These are phyloP conservation scores for Anas flavirostris DNA, from an alignment of 2,797 vertebrate species.

Conservation along the genomic window DNA sequence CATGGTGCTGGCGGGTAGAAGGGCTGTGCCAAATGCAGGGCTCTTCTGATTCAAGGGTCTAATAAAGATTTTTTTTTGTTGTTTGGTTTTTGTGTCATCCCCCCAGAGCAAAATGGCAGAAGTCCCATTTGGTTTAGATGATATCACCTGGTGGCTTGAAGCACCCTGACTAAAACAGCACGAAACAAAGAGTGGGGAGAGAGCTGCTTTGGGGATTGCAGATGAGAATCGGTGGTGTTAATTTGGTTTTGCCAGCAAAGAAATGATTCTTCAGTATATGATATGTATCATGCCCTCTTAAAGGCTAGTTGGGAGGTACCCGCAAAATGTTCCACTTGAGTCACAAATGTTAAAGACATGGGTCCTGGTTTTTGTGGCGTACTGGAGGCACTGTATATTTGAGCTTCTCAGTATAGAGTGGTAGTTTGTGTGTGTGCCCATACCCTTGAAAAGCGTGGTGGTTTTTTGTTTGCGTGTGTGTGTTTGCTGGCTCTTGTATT, in stretches of 20 bases:
- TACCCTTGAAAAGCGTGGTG: background rate
- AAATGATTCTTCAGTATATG: background rate
- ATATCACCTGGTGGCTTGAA: background rate
- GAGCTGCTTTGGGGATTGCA: background rate
- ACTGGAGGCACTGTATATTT: accelerated
- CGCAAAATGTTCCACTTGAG: background rate
- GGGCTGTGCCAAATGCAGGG: background rate
- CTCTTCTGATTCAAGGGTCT: background rate
- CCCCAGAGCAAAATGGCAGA: background rate
- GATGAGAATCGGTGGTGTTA: background rate
- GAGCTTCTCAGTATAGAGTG: background rate
- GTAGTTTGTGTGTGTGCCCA: background rate
- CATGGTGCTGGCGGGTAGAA: background rate
- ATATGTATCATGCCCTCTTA: accelerated
- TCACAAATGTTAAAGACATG: background rate
- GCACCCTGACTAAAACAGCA: background rate
- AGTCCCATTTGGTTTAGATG: background rate
- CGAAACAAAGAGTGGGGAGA: background rate
- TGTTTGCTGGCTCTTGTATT: background rate
- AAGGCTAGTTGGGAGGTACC: background rate
- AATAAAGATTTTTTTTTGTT: background rate
- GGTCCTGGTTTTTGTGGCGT: background rate
- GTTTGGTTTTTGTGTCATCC: background rate
- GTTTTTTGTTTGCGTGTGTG: accelerated
- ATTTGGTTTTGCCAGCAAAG: background rate